Evolutionary conservation across 2,888 invertebrate genomes (phyloP), one percentile per base, ranked within the genome.

Genomic region (Idaea biselata): DNA sequence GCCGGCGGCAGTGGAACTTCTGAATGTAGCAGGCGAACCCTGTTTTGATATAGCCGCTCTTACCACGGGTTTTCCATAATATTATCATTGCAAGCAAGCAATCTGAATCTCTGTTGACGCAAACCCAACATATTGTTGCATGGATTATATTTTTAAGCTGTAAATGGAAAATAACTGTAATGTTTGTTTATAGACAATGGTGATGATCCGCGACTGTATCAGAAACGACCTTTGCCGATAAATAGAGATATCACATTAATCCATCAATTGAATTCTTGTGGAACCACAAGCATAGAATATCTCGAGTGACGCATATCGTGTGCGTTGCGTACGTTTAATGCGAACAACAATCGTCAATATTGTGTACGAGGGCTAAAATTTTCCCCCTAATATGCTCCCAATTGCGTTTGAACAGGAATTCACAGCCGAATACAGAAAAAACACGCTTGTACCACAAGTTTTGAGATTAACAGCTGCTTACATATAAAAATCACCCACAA

Each of bases 141-240:
- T 16, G 53, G 11, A 57, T 54, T 53, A 44, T 62, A 61, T 62
- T 58, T 60, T 66, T 58, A 62, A 63, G 66, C 56, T 60, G 4
- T 18, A 25, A 64, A 73, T 70, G 75, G 77, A 76, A 77, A 77
- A 77, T 76, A 69, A 76, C 75, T 65, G 63, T 64, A 64, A 59
- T 44, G 44, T 66, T 65, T 65, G 71, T 70, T 68, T 71, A 68
- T 74, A 68, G 70, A 63, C 67, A 61, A 59, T 59, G 65, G 60
- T 68, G 74, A 61, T 74, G 75, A 74, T 73, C 78, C 74, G 69
- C 69, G 66, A 60, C 58, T 65, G 64, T 71, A 73, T 68, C 66
- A 61, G 64, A 63, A 75, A 76, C 44, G 44, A 44, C 72, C 76
- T 73, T 63, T 71, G 55, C 17, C 63, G 65, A 68, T 62, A 68